Evolutionary conservation across 2,797 vertebrate genomes (phyloP).

Genomic region (Mycteria americana): DNA sequence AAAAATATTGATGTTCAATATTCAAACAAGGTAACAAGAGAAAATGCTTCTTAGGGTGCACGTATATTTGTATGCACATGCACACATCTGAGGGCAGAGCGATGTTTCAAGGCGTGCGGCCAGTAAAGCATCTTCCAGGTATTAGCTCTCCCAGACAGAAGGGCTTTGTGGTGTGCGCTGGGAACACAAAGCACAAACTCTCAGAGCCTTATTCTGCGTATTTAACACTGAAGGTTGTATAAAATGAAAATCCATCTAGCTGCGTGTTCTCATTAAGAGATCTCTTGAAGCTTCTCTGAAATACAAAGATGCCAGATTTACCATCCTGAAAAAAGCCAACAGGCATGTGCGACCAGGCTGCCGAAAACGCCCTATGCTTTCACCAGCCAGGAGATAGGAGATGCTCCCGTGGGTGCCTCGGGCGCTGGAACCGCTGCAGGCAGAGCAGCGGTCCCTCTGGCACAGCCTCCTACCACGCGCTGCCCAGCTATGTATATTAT

Average conservation of each 20-base stretch:
- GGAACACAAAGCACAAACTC: not conserved
- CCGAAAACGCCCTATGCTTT: fast-evolving
- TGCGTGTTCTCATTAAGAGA: not conserved
- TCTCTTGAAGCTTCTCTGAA: not conserved
- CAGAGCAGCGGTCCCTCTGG: not conserved
- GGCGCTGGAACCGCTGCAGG: not conserved
- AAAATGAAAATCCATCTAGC: not conserved
- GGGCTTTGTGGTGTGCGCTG: not conserved
- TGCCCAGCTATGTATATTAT: not conserved
- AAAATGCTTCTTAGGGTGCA: not conserved
- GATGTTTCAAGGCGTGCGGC: not conserved
- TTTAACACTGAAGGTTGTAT: not conserved
- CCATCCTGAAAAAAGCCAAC: not conserved
- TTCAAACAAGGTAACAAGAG: not conserved
- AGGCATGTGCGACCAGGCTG: not conserved
- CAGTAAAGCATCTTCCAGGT: not conserved
- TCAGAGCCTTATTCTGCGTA: not conserved
- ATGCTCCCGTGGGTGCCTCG: fast-evolving
- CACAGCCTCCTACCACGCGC: not conserved
- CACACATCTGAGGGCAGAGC: not conserved
- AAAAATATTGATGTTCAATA: not conserved
- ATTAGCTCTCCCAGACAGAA: not conserved
- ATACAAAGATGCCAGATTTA: not conserved
- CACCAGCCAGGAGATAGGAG: not conserved
- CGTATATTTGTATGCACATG: fast-evolving